A percentile compares a stretch with the other conserved stretches of the same genome.
These are phyloP conservation scores for Thereuonema tuberculata DNA, from an alignment of 1,140 invertebrate species.

Conservation along the genomic window DNA sequence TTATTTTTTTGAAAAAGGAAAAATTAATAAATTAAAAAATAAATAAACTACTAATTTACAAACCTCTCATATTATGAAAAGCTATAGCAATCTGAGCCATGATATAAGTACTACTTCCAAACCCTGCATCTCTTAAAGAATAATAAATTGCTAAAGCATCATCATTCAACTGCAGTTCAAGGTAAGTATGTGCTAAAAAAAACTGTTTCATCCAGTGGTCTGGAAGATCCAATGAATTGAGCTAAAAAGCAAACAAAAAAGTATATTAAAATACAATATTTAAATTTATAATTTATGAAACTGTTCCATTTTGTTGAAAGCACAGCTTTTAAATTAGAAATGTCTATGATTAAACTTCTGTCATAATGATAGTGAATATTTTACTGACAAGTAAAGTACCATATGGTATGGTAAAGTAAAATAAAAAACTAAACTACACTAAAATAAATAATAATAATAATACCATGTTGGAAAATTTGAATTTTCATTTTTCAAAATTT, in stretches of 20 bases:
- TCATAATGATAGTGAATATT: no score
- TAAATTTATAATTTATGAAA: constrained; percentile 14
- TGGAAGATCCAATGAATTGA: constrained; percentile 55
- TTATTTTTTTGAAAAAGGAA: no score
- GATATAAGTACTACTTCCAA: constrained; percentile 77
- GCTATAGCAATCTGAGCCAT: constrained; percentile 80
- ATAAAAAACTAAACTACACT: no score
- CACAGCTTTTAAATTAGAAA: no score
- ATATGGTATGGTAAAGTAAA: no score
- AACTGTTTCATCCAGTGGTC: constrained; percentile 91
- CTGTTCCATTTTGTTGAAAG: not conserved
- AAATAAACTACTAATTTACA: no score
- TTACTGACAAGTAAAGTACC: no score
- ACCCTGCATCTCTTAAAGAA: constrained; percentile 58
- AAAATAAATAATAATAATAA: no score
- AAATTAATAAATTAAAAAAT: no score
- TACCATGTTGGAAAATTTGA: no score
- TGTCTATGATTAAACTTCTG: no score
- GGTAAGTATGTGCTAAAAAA: constrained; percentile 77
- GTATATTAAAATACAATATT: constrained; percentile 8
- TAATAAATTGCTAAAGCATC: constrained; percentile 73
- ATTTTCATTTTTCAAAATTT: no score
- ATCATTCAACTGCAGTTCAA: constrained; percentile 80
- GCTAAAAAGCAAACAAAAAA: constrained; percentile 26
- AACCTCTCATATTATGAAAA: constrained; percentile 82